Evolutionary conservation across 1,140 invertebrate species (phyloP).

Genomic region (Drosophila malerkotliana): DNA sequence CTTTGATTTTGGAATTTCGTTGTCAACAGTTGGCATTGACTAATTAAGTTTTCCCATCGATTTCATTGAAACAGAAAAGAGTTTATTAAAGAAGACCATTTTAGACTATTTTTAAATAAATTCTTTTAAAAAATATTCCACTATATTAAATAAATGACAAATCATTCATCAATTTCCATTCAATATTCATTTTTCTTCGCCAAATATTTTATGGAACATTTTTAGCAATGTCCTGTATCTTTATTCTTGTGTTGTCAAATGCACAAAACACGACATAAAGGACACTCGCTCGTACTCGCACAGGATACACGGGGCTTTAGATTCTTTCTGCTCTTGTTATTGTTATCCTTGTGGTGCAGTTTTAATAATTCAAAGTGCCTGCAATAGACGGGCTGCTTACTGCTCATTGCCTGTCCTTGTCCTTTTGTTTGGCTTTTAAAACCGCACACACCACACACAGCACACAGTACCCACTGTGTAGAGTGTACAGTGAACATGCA

Average conservation of each 20-base stretch:
- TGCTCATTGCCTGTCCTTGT: conserved; percentile 51
- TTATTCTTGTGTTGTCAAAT: conserved; percentile 32
- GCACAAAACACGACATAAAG: conserved; percentile 44
- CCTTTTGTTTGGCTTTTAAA: conserved; percentile 61
- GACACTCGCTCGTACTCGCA: conserved; percentile 3
- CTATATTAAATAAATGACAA: background rate
- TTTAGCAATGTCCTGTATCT: background rate
- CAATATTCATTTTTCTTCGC: background rate
- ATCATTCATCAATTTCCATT: background rate
- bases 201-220: background rate
- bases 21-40: conserved; percentile 44
- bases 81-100: too few relatives aligned
- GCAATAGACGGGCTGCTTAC: conserved; percentile 58
- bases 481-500: conserved; percentile 7
- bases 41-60: conserved; percentile 47
- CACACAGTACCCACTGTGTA: background rate
- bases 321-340: conserved; percentile 38
- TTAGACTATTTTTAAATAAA: too few relatives aligned
- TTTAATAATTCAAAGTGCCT: conserved; percentile 81
- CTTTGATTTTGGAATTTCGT: background rate
- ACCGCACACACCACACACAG: conserved; percentile 28
- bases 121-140: too few relatives aligned
- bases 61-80: conserved; percentile 1
- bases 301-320: background rate
- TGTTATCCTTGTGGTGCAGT: conserved; percentile 59